A percentile compares a stretch with the other conserved stretches of the same genome.
Conservation (phyloP, 2,888 invertebrate genomes). For the Ethmia dodecea region DNA sequence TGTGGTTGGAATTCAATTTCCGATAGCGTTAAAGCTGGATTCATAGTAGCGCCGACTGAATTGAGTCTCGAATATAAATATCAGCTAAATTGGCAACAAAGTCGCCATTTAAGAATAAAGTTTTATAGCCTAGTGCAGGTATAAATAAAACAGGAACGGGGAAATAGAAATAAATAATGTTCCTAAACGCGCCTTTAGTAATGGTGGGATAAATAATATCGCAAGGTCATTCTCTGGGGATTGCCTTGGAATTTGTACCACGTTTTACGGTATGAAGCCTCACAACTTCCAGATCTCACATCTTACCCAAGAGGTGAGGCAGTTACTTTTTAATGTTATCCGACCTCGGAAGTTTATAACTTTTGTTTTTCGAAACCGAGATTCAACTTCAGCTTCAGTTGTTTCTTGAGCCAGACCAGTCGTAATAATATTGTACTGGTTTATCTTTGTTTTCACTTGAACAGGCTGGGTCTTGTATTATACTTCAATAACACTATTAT, state of each 20-base stretch:
- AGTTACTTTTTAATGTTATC: too few species aligned
- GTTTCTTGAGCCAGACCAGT: too few species aligned
- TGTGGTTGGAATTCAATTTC: slow-evolving; percentile 45
- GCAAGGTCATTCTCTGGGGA: slow-evolving; percentile 1
- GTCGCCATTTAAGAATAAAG: slow-evolving; percentile 7
- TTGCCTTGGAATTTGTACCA: not conserved
- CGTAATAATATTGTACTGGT: too few species aligned
- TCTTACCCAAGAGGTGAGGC: too few species aligned
- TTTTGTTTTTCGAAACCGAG: too few species aligned
- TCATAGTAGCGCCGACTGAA: slow-evolving; percentile 26
- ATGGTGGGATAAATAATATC: slow-evolving; percentile 15
- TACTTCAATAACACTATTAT: too few species aligned
- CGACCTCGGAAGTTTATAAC: too few species aligned
- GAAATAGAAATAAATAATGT: slow-evolving; percentile 13
- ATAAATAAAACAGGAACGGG: slow-evolving; percentile 8
- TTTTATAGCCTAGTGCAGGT: slow-evolving; percentile 6
- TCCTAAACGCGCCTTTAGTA: slow-evolving; percentile 8
- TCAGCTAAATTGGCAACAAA: slow-evolving; percentile 4
- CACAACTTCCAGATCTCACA: too few species aligned
- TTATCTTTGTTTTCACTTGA: too few species aligned
- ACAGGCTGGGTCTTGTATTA: too few species aligned
- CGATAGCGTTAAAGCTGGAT: slow-evolving; percentile 35
- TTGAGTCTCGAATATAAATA: not conserved
- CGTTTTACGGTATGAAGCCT: too few species aligned
- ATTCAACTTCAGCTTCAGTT: too few species aligned